Conservation (phyloP, 2,888 invertebrate species). For the Phengaris alcon region DNA sequence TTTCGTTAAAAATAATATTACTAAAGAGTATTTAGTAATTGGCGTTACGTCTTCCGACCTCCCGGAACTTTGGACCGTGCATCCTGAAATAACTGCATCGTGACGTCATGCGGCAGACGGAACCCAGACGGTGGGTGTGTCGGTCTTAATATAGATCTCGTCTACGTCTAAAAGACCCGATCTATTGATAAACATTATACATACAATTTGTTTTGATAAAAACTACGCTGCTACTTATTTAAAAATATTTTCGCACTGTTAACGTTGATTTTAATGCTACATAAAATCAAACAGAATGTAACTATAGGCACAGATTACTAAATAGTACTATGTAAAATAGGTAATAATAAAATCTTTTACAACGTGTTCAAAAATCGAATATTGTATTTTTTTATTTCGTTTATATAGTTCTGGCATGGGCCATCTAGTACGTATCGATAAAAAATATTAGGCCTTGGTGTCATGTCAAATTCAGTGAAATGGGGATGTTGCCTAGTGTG, state of each 20-base stretch:
- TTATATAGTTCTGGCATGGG: background rate
- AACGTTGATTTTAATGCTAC: background rate
- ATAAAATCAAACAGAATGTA: background rate
- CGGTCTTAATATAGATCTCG: slow-evolving; percentile 54
- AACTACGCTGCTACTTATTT: background rate
- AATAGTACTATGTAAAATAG: too few relatives aligned
- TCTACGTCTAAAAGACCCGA: slow-evolving; percentile 29
- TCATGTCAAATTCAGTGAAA: too few relatives aligned
- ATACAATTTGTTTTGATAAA: background rate
- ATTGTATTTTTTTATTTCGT: background rate
- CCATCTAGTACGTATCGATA: background rate
- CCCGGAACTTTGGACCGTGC: background rate
- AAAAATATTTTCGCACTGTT: background rate
- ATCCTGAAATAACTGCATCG: slow-evolving; percentile 39
- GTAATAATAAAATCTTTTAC: background rate
- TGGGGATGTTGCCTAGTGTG: too few relatives aligned
- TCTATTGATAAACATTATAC: background rate
- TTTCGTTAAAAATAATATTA: too few relatives aligned
- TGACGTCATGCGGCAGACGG: slow-evolving; percentile 47
- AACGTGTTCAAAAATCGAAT: background rate
- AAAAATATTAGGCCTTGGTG: too few relatives aligned
- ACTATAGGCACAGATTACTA: too few relatives aligned
- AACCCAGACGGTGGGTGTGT: slow-evolving; percentile 59
- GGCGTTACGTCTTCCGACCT: background rate
- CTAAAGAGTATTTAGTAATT: too few relatives aligned